A percentile compares a stretch with the other conserved stretches of the same genome.
Evolutionary conservation across 2,797 vertebrate genomes (phyloP).

Genomic region (Rhadinocentrus ornatus): DNA sequence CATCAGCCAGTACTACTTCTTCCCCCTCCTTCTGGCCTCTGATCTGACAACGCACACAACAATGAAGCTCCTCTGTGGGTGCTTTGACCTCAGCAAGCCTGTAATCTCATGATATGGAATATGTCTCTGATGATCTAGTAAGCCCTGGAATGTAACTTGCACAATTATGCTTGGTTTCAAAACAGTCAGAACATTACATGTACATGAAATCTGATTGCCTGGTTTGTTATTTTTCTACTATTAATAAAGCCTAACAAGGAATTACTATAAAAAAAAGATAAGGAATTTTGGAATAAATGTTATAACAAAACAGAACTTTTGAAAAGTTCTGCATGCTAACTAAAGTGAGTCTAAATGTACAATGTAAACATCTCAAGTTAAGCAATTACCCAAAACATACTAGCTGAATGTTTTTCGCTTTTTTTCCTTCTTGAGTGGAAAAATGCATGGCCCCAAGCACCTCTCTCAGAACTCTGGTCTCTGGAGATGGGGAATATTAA

Average conservation of each 20-base stretch:
- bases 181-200: constrained; percentile 28
- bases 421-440: constrained; percentile 75
- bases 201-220: background rate
- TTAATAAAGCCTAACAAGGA: background rate
- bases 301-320: constrained; percentile 14
- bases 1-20: constrained; percentile 37
- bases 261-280: background rate
- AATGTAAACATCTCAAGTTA: constrained; percentile 70
- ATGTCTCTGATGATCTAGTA: constrained; percentile 64
- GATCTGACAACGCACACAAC: constrained; percentile 69
- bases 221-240: background rate
- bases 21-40: constrained; percentile 57
- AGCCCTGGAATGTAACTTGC: constrained; percentile 67
- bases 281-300: background rate
- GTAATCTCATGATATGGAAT: constrained; percentile 78
- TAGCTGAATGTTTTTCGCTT: constrained; percentile 41
- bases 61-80: constrained; percentile 65
- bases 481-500: constrained; percentile 80
- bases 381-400: constrained; percentile 58
- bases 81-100: constrained; percentile 66
- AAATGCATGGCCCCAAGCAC: constrained; percentile 76
- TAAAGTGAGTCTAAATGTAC: constrained; percentile 52
- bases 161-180: constrained; percentile 54
- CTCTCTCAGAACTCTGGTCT: constrained; percentile 73
- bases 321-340: constrained; percentile 33